Base-by-base conservation (phyloP, 2,888 invertebrate genomes). In the Dermolepida albohirtum region DNA sequence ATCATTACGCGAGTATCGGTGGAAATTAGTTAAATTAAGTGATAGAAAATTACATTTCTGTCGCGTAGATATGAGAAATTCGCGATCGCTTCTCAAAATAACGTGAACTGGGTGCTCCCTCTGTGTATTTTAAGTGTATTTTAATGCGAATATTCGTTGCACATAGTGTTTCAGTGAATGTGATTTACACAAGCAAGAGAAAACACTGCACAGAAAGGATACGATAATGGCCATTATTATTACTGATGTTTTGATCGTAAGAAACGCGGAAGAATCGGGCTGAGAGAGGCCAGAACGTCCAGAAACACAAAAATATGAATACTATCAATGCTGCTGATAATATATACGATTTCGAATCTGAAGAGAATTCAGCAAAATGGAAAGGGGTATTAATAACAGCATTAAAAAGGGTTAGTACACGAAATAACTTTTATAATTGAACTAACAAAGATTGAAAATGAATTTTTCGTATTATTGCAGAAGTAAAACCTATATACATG, bases 291-390 rank as follows among this genome's bases (percentile, higher is more conserved):
- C 55, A 22, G 29, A 12, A n/a, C 27, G 27, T n/a, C 27, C 17
- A 11, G 17, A 10, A 54, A 54, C 54, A 40, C 40, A 44, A 44
- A 74, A 81, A 78, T 77, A 82, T 82, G 82, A 85, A 84, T 81
- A 84, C 85, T 76, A 82, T 84, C 74, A 80, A 80, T 76, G 83
- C 83, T 76, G 83, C 84, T 78, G 86, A 86, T 80, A 83, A 82
- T 75, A 82, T 84, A 79, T 94, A 93, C 86, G 94, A 96, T 87
- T 96, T 95, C 85, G 90, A 90, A 82, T 93, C 93, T 83, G 92
- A 91, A 81, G 95, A 95, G 84, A 96, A 95, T 86, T 89, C 90
- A 77, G 89, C 89, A 76, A 96, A 96, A 89, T 97, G 97, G 97
- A 93, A 92, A 81, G 95, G 96, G 74, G 87, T 97, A 74, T 93